phyloP scores from a whole-genome alignment of 2,797 vertebrate genomes.

The Sebastes dallii region DNA sequence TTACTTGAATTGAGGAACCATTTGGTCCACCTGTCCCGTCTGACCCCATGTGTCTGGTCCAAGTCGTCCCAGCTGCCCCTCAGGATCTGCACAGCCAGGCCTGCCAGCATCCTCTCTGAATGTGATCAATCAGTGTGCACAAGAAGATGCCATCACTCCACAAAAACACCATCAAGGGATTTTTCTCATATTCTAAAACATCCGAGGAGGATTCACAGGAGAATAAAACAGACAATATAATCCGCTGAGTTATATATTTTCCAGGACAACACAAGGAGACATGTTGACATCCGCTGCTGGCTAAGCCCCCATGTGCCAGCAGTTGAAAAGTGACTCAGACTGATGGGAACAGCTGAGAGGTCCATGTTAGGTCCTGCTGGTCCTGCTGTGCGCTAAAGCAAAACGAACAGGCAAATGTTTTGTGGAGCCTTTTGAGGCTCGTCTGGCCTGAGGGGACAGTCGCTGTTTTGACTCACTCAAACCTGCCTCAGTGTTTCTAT shows the following conservation, averaged over 20 bases:
- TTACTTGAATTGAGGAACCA: constrained; percentile 49
- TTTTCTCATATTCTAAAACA: not conserved
- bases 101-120: constrained; percentile 19
- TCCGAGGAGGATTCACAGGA: not conserved
- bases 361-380: constrained; percentile 29
- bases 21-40: constrained; percentile 55
- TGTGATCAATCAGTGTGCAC: constrained; percentile 1
- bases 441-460: constrained; percentile 42
- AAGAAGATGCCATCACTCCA: not conserved
- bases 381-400: constrained; percentile 42
- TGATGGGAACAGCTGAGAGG: constrained; percentile 62
- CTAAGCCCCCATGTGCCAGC: constrained; percentile 7
- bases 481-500: constrained; percentile 3
- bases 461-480: constrained; percentile 14
- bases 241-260: constrained; percentile 19
- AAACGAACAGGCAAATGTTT: constrained; percentile 22
- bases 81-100: constrained; percentile 2
- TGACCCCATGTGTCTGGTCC: constrained; percentile 14
- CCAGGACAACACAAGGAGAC: constrained; percentile 17
- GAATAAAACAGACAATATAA: constrained; percentile 15
- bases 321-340: constrained; percentile 36
- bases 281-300: constrained; percentile 18
- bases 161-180: not conserved
- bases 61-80: constrained; percentile 26
- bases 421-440: constrained; percentile 44